A percentile compares a stretch with the other conserved stretches of the same genome.
phyloP scores from a whole-genome alignment of 2,888 invertebrate genomes.

The Odontothrips loti region DNA sequence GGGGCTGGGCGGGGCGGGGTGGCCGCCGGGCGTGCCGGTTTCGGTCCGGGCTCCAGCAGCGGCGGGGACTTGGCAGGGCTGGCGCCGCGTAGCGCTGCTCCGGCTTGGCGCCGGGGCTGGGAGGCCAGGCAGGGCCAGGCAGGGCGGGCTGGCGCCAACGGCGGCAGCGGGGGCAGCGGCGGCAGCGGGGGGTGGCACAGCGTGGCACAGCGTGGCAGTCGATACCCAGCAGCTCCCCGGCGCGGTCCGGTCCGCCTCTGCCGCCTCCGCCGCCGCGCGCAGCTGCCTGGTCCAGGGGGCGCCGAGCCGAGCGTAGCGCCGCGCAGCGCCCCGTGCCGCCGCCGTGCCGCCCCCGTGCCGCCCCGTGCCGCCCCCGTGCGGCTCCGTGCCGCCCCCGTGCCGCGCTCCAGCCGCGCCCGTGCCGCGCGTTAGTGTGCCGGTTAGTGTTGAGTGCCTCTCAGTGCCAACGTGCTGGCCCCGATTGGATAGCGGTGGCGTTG shows the following conservation, averaged over 20 bases:
- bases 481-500: no score
- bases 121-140: not conserved
- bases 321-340: not conserved
- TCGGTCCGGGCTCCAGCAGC: not conserved
- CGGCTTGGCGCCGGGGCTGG: not conserved
- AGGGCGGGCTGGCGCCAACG: not conserved
- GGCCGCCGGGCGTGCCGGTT: no score
- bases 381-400: not conserved
- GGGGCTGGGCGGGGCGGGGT: not conserved
- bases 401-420: not conserved
- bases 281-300: not conserved
- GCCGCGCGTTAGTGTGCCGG: not conserved
- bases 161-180: not conserved
- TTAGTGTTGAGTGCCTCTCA: no score
- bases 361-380: not conserved
- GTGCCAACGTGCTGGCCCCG: no score
- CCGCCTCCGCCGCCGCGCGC: not conserved
- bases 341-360: not conserved
- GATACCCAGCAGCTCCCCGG: not conserved
- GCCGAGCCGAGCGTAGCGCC: not conserved
- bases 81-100: not conserved
- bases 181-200: not conserved
- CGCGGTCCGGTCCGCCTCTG: not conserved
- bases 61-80: not conserved
- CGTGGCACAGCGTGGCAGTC: not conserved